Evolutionary conservation across 1,140 invertebrate genomes (phyloP), one percentile per base, ranked within the genome.

Genomic region (Ephestia elutella): DNA sequence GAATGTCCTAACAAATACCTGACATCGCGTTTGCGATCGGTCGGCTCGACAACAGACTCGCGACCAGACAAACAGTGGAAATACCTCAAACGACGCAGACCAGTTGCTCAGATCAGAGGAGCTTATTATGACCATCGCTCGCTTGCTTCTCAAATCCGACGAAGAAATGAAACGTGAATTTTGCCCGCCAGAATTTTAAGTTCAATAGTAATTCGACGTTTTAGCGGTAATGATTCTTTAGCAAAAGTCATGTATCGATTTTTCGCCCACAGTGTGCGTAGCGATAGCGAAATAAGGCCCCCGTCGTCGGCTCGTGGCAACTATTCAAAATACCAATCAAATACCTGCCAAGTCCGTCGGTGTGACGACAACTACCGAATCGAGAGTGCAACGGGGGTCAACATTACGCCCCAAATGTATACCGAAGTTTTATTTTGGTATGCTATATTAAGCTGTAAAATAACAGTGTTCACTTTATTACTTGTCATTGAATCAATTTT

Each of bases 271-370:
- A 20, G 20, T 20, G 18, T 25, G 19, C 19, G 21, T 5, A 53
- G 50, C 70, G 62, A 74, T 70, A 59, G 60, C 65, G 64, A 63
- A 73, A 75, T 71, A 68, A 66, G 66, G 54, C 62, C 66, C 70
- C 60, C 65, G 68, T 67, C 56, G 55, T 68, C 13, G 66, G 65
- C 75, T 66, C 67, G 69, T 80, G 80, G 82, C 76, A 75, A 78
- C 82, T 87, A 82, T 78, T 83, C 79, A 82, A 80, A 82, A 86
- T 86, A 86, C 85, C 77, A 86, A 83, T 86, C 73, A 86, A 87
- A 84, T 87, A 87, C 85, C 85, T 87, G 85, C 75, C 75, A 84
- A 74, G 69, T 87, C 85, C 85, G 83, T 84, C 80, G 85, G 85
- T 81, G 85, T 81, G 85, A 80, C 83, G 83, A 85, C 80, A 81